Evolutionary conservation across 2,797 vertebrate genomes (phyloP).

Genomic region (Agapornis canus): DNA sequence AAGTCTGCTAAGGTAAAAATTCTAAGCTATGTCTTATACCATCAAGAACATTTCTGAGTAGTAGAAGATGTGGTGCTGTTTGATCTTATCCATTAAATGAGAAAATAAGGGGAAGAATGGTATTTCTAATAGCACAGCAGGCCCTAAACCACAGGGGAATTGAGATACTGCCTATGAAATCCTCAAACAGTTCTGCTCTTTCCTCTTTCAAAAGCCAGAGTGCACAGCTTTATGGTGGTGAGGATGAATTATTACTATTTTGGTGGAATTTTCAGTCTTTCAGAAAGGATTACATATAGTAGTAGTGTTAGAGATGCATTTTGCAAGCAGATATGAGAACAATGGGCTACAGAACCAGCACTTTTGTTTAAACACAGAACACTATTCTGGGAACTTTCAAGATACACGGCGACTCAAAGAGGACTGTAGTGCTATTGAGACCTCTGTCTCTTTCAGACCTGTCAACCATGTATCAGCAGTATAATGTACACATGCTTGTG

Average conservation of each 20-base stretch:
- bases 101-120: background rate
- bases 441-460: background rate
- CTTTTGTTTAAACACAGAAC: background rate
- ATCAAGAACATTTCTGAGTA: background rate
- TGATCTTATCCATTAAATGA: background rate
- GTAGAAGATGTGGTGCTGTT: background rate
- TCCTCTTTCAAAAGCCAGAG: background rate
- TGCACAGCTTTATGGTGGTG: background rate
- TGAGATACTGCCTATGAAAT: background rate
- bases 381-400: background rate
- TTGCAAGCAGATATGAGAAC: background rate
- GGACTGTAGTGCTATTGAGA: background rate
- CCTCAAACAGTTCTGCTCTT: background rate
- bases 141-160: background rate
- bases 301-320: accelerated
- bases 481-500: accelerated
- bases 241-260: background rate
- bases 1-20: background rate
- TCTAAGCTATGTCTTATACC: background rate
- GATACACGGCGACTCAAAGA: background rate
- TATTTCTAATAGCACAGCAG: background rate
- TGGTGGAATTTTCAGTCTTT: background rate
- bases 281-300: background rate
- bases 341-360: background rate
- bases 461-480: accelerated